Base-by-base conservation (phyloP, 2,113 vertebrate species). In the Hyla sarda region DNA sequence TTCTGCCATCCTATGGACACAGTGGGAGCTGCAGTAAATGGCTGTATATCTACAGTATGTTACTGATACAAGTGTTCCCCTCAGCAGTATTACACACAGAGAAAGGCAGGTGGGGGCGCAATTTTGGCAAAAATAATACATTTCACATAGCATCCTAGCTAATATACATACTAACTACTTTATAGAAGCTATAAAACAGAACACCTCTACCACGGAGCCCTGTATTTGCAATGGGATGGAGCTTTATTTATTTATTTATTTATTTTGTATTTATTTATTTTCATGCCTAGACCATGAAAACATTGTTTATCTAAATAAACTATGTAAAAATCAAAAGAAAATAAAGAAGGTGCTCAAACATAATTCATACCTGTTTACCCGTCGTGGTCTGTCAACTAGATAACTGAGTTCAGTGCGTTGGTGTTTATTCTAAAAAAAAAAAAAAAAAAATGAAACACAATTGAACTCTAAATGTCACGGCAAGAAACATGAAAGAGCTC, bases 361-460 rank as follows among this genome's bases (percentile, higher is more conserved):
- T 48, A 28, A 60, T 65, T 79, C 92, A 92, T 96, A 99, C 98
- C 98, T 99, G 96, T 99, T 99, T 87, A 98, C 98, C 80, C 97
- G 97, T 88, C 97, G 95, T 75, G 97, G 97, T 95, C 97, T 96
- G 93, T 99, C 98, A 88, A 97, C 97, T 92, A 99, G 96, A 92
- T 99, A 99, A 95, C 96, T 98, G 94, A 99, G 97, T 89, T 99
- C 98, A 89, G 95, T 94, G 92, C 98, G 94, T 92, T 98, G 98
- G 90, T 99, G 97, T 94, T 99, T 99, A 74, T 94, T 96, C 98
- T 99, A 95, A 92, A 94, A 95, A 93, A 90, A 41, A 95, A 92
- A 94, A 95, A 93, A 90, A 41, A 41, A 93, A 91, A 84, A 91
- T 47, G 41, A 41, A 88, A 92, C 90, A 89, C 34, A 87, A 88